Conservation (phyloP, 1,140 invertebrate species). For the Himalopsyche phryganea region DNA sequence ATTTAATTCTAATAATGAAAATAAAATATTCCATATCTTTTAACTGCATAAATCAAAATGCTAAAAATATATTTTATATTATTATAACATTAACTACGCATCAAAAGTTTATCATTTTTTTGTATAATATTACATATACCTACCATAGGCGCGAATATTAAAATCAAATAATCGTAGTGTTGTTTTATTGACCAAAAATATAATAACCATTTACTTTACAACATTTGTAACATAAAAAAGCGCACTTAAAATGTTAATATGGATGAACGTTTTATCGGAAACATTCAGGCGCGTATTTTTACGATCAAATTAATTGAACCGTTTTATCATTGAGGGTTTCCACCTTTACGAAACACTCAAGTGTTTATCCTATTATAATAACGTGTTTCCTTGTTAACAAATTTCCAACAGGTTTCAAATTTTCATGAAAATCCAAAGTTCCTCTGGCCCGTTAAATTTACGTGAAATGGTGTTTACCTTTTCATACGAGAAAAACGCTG, state of each 20-base stretch:
- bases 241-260: not conserved
- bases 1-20: too few relatives aligned
- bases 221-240: too few relatives aligned
- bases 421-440: not conserved
- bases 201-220: too few relatives aligned
- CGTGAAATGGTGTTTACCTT: slow-evolving; percentile 26
- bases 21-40: too few relatives aligned
- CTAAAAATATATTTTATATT: too few relatives aligned
- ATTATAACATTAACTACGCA: too few relatives aligned
- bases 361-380: not conserved
- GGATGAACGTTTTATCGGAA: not conserved
- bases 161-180: too few relatives aligned
- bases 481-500: slow-evolving; percentile 11
- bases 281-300: not conserved
- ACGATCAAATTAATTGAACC: slow-evolving; percentile 2
- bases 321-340: not conserved
- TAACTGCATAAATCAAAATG: too few relatives aligned
- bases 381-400: not conserved
- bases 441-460: slow-evolving; percentile 19
- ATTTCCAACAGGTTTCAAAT: not conserved
- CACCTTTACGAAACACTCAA: not conserved
- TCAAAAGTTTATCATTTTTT: too few relatives aligned
- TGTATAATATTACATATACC: too few relatives aligned
- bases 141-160: too few relatives aligned
- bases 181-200: too few relatives aligned